Evolutionary conservation across 2,888 invertebrate genomes (phyloP).

Genomic region (Agriopis leucophaearia): DNA sequence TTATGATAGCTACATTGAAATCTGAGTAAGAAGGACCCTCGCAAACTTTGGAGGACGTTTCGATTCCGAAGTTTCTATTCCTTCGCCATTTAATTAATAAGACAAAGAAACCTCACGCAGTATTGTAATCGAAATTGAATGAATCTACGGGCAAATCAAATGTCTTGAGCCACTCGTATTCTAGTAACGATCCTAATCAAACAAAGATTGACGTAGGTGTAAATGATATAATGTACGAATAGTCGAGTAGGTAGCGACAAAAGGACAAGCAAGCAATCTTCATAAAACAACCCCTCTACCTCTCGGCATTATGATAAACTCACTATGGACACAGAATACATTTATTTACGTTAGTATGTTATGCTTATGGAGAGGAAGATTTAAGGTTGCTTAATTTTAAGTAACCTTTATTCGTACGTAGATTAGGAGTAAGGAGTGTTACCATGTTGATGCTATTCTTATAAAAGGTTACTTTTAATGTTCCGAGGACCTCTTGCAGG

Average conservation of each 20-base stretch:
- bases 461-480: too few relatives aligned
- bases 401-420: too few relatives aligned
- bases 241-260: background rate
- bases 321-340: too few relatives aligned
- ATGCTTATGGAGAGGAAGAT: background rate
- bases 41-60: constrained; percentile 12
- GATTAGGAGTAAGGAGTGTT: background rate
- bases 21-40: background rate
- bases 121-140: constrained; percentile 11
- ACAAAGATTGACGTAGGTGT: constrained; percentile 7
- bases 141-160: constrained; percentile 11
- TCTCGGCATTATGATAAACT: background rate
- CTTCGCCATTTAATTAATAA: constrained; percentile 22
- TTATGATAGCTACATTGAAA: background rate
- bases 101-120: constrained; percentile 20
- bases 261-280: background rate
- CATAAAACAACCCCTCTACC: background rate
- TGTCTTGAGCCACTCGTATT: background rate
- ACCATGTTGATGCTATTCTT: background rate
- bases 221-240: background rate
- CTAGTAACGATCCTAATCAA: constrained; percentile 13
- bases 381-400: background rate
- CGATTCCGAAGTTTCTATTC: constrained; percentile 12
- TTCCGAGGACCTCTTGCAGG: too few relatives aligned
- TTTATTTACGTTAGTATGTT: too few relatives aligned